A percentile compares a stretch with the other conserved stretches of the same genome.
phyloP scores from a whole-genome alignment of 2,797 vertebrate species.

The Rhodeus uyekii region DNA sequence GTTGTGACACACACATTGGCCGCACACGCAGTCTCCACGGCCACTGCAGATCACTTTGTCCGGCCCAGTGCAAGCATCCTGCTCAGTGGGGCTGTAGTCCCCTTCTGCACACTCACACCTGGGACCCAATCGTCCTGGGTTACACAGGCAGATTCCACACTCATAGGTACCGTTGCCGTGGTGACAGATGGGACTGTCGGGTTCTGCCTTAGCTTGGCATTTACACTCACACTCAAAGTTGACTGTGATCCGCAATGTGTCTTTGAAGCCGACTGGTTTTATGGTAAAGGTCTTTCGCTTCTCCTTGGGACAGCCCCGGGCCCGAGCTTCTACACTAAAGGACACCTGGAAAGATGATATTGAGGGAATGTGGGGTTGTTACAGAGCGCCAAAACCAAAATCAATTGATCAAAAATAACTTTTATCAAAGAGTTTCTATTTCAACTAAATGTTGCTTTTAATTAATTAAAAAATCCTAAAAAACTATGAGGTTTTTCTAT shows the following conservation, averaged over 20 bases:
- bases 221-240: conserved; percentile 87
- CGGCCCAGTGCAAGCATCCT: conserved; percentile 86
- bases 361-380: background rate
- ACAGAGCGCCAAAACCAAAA: too few relatives aligned
- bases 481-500: too few relatives aligned
- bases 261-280: conserved; percentile 96
- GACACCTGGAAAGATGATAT: conserved; percentile 84
- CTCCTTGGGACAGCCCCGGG: conserved; percentile 86
- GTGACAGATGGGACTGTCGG: conserved; percentile 81
- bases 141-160: conserved; percentile 91
- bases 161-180: conserved; percentile 89
- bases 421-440: background rate
- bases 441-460: background rate
- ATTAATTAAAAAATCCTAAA: background rate
- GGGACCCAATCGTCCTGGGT: conserved; percentile 86
- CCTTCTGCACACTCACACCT: conserved; percentile 93
- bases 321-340: conserved; percentile 92
- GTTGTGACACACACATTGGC: conserved; percentile 93
- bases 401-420: background rate
- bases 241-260: conserved; percentile 84
- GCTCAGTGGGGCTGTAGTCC: conserved; percentile 83
- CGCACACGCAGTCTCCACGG: conserved; percentile 92
- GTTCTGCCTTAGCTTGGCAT: conserved; percentile 80
- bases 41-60: conserved; percentile 85
- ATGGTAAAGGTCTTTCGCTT: conserved; percentile 89